Evolutionary conservation across 2,797 vertebrate species (phyloP), one percentile per base, ranked within the genome.

Genomic region (Eospalax fontanierii): DNA sequence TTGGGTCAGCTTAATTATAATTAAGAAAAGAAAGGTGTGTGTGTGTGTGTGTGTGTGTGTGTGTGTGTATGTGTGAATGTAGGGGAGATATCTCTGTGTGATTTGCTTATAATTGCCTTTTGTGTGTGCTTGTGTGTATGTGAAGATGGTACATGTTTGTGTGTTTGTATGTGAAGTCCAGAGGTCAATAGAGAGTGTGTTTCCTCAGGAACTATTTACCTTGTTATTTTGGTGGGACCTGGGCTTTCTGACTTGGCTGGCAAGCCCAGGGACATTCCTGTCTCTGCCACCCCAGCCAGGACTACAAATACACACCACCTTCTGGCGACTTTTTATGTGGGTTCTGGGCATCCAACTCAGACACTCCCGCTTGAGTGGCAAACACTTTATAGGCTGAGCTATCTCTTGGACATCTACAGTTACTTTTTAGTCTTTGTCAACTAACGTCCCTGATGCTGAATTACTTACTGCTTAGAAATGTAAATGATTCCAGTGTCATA

Each of bases 1-100:
- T 57, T 71, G 94, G 71, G 83, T 70, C 89, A 93, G 50, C n/a
- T 21, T 94, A 96, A 95, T 90, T 93, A 91, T 97, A 90, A 2
- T 12, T 78, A 91, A 97, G 97, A 93, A 63, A 84, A 96, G 87
- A 73, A 86, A 71, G 24, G 26, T 83, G 61, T 73, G 24, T 59
- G 24, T 65, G 26, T 78, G 26, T n/a, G 15, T 83, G 57, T 61
- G 14, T n/a, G n/a, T n/a, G n/a, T n/a, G n/a, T n/a, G n/a, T n/a
- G n/a, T n/a, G n/a, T n/a, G n/a, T n/a, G n/a, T 38, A 43, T 82
- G 87, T 79, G 12, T 63, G 35, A 43, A 38, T 30, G 28, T 35
- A n/a, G n/a, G n/a, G n/a, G n/a, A n/a, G n/a, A n/a, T n/a, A n/a
- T n/a, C n/a, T n/a, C n/a, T n/a, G n/a, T n/a, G n/a, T n/a, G n/a